Conservation (phyloP, 1,140 invertebrate genomes). For the Caenorhabditis brenneri region DNA sequence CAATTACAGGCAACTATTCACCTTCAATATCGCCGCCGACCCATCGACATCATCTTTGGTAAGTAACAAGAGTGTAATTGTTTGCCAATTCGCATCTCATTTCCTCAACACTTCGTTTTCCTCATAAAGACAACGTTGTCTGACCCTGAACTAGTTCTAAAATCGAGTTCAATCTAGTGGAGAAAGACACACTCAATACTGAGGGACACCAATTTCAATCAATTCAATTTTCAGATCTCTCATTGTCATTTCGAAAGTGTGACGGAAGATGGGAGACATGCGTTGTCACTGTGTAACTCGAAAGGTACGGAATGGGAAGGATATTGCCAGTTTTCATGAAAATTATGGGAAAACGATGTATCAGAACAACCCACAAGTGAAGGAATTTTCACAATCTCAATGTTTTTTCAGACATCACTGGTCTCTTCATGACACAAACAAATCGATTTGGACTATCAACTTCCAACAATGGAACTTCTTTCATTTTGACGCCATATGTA, state of each 20-base stretch:
- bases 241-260: conserved; percentile 37
- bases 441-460: conserved; percentile 17
- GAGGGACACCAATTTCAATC: neutral
- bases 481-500: neutral
- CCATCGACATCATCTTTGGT: conserved; percentile 44
- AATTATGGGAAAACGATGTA: neutral
- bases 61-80: conserved; percentile 33
- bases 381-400: neutral
- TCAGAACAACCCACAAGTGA: neutral
- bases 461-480: neutral
- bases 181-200: neutral
- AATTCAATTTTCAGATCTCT: conserved; percentile 32
- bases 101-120: conserved; percentile 5
- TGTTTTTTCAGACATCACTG: conserved; percentile 33
- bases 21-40: neutral
- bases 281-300: conserved; percentile 31
- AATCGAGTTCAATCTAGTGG: neutral
- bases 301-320: neutral
- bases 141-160: conserved; percentile 28
- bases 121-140: neutral
- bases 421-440: neutral
- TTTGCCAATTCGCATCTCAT: conserved; percentile 17
- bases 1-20: neutral
- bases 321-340: no score
- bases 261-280: neutral